These are phyloP conservation scores for Euwallacea fornicatus DNA, from an alignment of 1,140 invertebrate species.

Conservation along the genomic window DNA sequence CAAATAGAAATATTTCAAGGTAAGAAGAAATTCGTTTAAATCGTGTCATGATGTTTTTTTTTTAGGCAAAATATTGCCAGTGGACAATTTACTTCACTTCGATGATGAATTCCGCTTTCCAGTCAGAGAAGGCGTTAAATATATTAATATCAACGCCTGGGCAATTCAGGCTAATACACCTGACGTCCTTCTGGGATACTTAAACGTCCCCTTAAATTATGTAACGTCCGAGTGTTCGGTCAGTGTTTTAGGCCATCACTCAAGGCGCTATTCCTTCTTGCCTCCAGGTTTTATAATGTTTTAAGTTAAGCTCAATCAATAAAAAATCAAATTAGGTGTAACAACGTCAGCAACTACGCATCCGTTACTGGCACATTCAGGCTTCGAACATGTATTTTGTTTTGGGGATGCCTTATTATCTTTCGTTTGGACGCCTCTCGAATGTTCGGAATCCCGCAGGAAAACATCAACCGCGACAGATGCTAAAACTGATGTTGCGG, in stretches of 20 bases:
- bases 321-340: slow-evolving; percentile 26
- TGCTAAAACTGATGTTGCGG: slow-evolving; percentile 42
- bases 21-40: slow-evolving; percentile 7
- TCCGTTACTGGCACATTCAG: slow-evolving; percentile 71
- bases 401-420: slow-evolving; percentile 86
- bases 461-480: slow-evolving; percentile 44
- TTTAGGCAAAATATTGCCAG: slow-evolving; percentile 53
- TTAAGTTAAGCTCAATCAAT: background rate
- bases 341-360: slow-evolving; percentile 51
- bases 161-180: slow-evolving; percentile 53
- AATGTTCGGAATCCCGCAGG: slow-evolving; percentile 50
- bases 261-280: slow-evolving; percentile 72
- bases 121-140: slow-evolving; percentile 69
- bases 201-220: slow-evolving; percentile 76
- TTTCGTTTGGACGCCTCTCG: slow-evolving; percentile 69
- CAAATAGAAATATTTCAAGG: slow-evolving; percentile 34
- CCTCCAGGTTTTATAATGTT: slow-evolving; percentile 54
- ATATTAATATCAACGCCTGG: slow-evolving; percentile 85
- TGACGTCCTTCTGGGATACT: slow-evolving; percentile 72
- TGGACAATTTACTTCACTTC: slow-evolving; percentile 64
- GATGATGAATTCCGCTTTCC: slow-evolving; percentile 76
- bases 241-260: slow-evolving; percentile 76
- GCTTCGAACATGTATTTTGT: slow-evolving; percentile 86
- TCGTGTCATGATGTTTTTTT: slow-evolving; percentile 38
- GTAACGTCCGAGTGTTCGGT: slow-evolving; percentile 72